phyloP scores from a whole-genome alignment of 2,113 vertebrate species.

The Lophotis ruficrista region DNA sequence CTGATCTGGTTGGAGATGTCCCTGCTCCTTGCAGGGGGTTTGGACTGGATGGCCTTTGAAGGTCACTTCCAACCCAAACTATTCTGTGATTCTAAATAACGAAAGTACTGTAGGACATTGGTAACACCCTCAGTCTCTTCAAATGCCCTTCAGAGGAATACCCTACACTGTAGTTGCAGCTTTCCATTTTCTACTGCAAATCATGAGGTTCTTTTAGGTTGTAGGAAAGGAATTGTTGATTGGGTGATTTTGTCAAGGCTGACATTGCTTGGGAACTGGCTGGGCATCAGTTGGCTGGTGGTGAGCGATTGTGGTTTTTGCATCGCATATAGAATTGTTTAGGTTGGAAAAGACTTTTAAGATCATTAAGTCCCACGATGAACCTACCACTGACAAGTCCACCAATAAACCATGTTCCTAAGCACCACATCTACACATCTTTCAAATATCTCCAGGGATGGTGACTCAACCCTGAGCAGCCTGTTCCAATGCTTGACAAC shows the following conservation, averaged over 20 bases:
- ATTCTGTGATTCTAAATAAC: background rate
- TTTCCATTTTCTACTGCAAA: background rate
- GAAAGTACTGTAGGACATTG: background rate
- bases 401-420: too few species aligned
- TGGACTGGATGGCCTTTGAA: too few species aligned
- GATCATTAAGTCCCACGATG: too few species aligned
- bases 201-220: background rate
- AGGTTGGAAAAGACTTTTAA: too few species aligned
- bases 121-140: background rate
- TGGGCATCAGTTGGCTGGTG: background rate
- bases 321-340: background rate
- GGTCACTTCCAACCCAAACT: too few species aligned
- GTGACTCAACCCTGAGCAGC: too few species aligned
- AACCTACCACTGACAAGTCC: too few species aligned
- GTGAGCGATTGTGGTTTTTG: fast-evolving
- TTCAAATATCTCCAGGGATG: too few species aligned
- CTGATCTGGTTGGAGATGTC: too few species aligned
- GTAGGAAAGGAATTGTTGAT: background rate
- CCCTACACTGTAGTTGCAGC: background rate
- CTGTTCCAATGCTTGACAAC: too few species aligned
- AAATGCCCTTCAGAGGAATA: background rate
- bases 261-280: background rate
- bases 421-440: too few species aligned
- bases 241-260: background rate
- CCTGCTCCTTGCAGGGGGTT: too few species aligned